Evolutionary conservation across 1,140 invertebrate species (phyloP).

Genomic region (Lepidostoma basale): DNA sequence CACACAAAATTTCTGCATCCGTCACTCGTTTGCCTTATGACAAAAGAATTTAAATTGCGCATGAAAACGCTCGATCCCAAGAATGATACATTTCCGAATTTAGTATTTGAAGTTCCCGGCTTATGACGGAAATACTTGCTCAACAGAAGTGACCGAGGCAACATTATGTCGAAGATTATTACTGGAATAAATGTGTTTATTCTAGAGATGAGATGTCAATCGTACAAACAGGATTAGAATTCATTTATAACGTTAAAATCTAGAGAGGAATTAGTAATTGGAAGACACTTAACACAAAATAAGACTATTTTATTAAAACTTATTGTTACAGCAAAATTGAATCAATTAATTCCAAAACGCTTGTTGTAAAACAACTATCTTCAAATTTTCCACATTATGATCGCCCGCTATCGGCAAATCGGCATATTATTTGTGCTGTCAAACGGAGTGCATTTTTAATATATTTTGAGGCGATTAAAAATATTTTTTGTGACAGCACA

Average conservation of each 20-base stretch:
- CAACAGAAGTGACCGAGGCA: slow-evolving; percentile 29
- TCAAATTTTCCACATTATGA: slow-evolving; percentile 5
- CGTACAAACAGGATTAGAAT: neutral
- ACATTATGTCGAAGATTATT: slow-evolving; percentile 19
- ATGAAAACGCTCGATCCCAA: neutral
- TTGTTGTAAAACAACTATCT: neutral
- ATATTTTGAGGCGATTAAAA: too few species aligned
- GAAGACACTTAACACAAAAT: neutral
- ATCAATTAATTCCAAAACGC: neutral
- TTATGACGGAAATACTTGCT: slow-evolving; percentile 27
- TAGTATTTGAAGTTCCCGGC: slow-evolving; percentile 4
- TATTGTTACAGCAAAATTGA: neutral
- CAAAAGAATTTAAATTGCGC: slow-evolving; percentile 15
- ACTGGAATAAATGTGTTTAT: neutral
- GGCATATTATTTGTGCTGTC: neutral
- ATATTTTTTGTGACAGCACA: too few species aligned
- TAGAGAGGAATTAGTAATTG: neutral
- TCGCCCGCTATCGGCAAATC: too few species aligned
- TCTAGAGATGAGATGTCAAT: slow-evolving; percentile 7
- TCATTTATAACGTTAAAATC: neutral
- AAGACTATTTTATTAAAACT: neutral
- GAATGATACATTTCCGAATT: slow-evolving; percentile 4
- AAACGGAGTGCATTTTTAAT: too few species aligned
- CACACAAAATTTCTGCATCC: neutral
- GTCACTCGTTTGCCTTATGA: neutral